Base-by-base conservation (phyloP, 2,113 vertebrate species). In the Boulengeromyrus knoepffleri region DNA sequence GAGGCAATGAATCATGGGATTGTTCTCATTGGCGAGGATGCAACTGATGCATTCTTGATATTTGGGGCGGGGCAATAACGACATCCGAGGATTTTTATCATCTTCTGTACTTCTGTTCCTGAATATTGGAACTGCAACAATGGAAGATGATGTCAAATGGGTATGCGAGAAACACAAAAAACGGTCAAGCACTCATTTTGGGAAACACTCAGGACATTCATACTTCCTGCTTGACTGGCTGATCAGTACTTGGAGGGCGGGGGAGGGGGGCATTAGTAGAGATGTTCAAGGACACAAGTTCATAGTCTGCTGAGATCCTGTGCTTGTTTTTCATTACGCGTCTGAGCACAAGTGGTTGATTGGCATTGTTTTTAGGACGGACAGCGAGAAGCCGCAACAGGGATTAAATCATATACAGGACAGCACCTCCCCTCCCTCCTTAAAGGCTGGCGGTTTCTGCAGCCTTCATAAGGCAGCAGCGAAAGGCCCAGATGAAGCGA, bases 231-330 rank as follows among this genome's bases (percentile, higher is more conserved):
- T 85, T n/a, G 45, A 85, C 83, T 46, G 83, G 6, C 45, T 47
- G 19, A 47, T 85, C 45, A 85, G 83, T 27, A n/a, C 83, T 46
- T 85, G 45, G 42, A n/a, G 83, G 62, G 3, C 6, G n/a, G 9
- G n/a, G n/a, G n/a, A 9, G 1, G 52, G 1, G 52, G 17, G 52
- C 17, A 19, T 31, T 66, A 66, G 62, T 31, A 12, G 62, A 70
- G 24, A 85, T 85, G 39, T n/a, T 85, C 15, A 85, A 85, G 83
- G 83, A 47, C 83, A 85, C 4, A n/a, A 85, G 45, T 85, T 85
- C 42, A 27, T 8, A 85, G 42, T 85, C 83, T 49, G 83, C 45
- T 85, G 83, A 24, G 83, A 46, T 47, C 83, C 58, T 66, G 58
- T 27, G n/a, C 62, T 31, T 70, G 62, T 31, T 13, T 70, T 70